Evolutionary conservation across 2,888 invertebrate species (phyloP).

Genomic region (Venustoraphidia nigricollis): DNA sequence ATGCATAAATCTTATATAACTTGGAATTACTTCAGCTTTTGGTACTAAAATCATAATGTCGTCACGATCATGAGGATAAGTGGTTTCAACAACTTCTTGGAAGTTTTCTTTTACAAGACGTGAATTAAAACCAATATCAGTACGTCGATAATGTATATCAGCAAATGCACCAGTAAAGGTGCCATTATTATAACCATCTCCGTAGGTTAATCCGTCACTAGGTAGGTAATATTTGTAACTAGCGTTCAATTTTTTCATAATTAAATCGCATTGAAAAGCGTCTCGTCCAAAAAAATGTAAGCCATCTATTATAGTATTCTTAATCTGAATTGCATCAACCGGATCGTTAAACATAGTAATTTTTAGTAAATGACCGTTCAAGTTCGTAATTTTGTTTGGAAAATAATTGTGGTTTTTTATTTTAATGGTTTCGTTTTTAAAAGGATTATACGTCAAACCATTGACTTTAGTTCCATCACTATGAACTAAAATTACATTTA

Average conservation of each 20-base stretch:
- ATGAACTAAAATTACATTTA: neutral
- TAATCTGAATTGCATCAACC: neutral
- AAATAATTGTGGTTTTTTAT: neutral
- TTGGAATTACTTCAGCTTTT: neutral
- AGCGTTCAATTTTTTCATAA: neutral
- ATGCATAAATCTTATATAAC: slow-evolving; percentile 4
- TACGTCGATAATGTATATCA: slow-evolving; percentile 19
- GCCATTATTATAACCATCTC: neutral
- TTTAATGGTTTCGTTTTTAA: neutral
- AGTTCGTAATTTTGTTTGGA: neutral
- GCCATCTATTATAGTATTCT: neutral
- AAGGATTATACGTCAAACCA: neutral
- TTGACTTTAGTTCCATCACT: neutral
- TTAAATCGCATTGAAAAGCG: neutral
- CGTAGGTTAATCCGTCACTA: neutral
- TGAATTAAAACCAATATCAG: slow-evolving; percentile 36
- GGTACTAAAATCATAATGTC: slow-evolving; percentile 7
- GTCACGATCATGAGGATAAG: slow-evolving; percentile 27
- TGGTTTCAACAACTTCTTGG: slow-evolving; percentile 33
- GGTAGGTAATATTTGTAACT: neutral
- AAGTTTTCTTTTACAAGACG: slow-evolving; percentile 35
- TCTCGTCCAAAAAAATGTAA: neutral
- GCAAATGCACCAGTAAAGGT: slow-evolving; percentile 7
- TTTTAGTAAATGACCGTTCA: neutral
- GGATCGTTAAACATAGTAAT: neutral